Evolutionary conservation across 2,113 vertebrate genomes (phyloP), one percentile per base, ranked within the genome.

Genomic region (Ceyx margarethae): DNA sequence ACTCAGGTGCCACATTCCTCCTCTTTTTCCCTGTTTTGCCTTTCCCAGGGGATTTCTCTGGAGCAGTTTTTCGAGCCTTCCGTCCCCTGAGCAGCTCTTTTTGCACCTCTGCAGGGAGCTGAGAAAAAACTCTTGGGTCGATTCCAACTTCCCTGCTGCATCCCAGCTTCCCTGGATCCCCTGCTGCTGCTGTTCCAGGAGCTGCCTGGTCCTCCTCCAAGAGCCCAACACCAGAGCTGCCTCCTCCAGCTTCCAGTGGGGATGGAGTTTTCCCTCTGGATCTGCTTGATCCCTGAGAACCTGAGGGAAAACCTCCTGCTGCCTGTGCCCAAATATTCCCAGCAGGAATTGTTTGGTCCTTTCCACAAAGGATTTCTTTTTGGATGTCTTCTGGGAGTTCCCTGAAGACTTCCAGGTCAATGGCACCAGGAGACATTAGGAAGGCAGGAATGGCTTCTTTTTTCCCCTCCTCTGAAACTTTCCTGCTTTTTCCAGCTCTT

Each of bases 361-460:
- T 97, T 58, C 81, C 94, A 64, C 95, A 96, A n/a, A 98, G 81
- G 17, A 99, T 97, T 86, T 99, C 98, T 75, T 95, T 95, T 94
- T 98, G 98, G 95, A 98, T 98, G 48, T 98, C 97, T 74, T 90
- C 95, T 33, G 98, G 98, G 82, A 99, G 98, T 62, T 98, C 97
- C 68, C 82, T 95, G 76, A 98, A 99, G 35, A 99, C 98, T 23
- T 98, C 98, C 4, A 96, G 97, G 88, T 99, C 98, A 48, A 98
- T 81, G 35, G 73, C 89, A 10, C 95, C 93, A 51, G 98, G 98
- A 80, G 98, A 90, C 7, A 81, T 18, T 9, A 84, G 50, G 2
- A 60, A 54, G 35, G 82, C 83, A 65, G 50, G 76, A 26, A n/a
- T 43, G 54, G 66, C 64, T 56, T 69, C 67, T 45, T 84, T 29